Evolutionary conservation across 2,113 vertebrate species (phyloP).

Genomic region (Gadus macrocephalus): DNA sequence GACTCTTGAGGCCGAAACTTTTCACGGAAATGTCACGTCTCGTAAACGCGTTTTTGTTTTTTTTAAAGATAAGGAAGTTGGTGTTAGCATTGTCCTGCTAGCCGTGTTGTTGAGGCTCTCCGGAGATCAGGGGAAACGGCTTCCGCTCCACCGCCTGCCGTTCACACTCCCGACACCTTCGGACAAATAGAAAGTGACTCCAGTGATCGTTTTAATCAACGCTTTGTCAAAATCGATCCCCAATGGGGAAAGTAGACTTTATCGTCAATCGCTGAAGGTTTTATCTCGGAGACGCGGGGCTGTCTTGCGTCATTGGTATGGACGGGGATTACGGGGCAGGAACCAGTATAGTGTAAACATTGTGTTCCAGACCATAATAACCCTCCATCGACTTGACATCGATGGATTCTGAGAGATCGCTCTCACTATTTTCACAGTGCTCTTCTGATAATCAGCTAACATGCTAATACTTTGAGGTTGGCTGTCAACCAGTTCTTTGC

Average conservation of each 20-base stretch:
- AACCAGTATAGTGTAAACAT: conserved; percentile 24
- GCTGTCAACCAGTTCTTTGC: not conserved
- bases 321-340: conserved; percentile 20
- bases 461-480: not conserved
- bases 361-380: conserved; percentile 17
- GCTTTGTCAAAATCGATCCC: too few relatives aligned
- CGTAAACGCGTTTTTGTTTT: not conserved
- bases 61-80: conserved; percentile 31
- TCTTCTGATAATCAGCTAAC: not conserved
- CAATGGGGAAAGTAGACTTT: too few relatives aligned
- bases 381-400: not conserved
- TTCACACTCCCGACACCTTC: too few relatives aligned
- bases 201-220: too few relatives aligned
- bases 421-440: too few relatives aligned
- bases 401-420: not conserved
- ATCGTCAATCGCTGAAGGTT: not conserved
- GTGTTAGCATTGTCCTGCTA: conserved; percentile 48
- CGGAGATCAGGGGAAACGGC: too few relatives aligned
- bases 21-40: conserved; percentile 6
- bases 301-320: conserved; percentile 40
- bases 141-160: too few relatives aligned
- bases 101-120: conserved; percentile 28
- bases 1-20: not conserved
- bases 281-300: conserved; percentile 19
- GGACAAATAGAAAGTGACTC: too few relatives aligned